A percentile compares a stretch with the other conserved stretches of the same genome.
These are phyloP conservation scores for Gallinago jamesoni DNA, from an alignment of 2,113 vertebrate genomes.

Conservation along the genomic window DNA sequence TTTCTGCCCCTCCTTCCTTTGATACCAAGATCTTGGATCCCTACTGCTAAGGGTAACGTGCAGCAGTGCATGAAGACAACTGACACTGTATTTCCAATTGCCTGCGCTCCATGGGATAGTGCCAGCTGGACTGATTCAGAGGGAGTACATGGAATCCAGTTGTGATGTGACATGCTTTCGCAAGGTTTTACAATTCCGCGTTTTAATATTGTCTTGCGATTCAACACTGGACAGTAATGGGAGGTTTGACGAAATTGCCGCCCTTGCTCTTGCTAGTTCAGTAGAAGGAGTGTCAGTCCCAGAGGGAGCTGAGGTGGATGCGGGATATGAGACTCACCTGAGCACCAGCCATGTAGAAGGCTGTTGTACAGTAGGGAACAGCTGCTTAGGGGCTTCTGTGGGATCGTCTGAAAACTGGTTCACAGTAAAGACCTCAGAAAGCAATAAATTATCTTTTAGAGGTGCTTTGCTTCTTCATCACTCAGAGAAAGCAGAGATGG, in stretches of 20 bases:
- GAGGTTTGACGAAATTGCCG: neutral
- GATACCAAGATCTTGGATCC: slow-evolving; percentile 29
- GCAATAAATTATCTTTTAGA: neutral
- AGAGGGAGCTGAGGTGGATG: neutral
- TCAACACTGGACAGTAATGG: neutral
- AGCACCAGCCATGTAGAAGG: rapidly evolving
- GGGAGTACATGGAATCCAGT: neutral
- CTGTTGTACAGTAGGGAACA: neutral
- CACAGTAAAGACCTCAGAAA: neutral
- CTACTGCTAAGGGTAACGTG: neutral
- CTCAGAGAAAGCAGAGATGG: neutral
- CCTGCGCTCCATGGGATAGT: neutral
- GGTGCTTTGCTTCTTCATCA: neutral
- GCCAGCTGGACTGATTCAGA: neutral
- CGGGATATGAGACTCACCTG: rapidly evolving
- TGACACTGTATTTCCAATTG: neutral
- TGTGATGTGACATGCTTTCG: neutral
- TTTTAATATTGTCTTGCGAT: neutral
- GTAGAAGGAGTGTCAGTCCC: neutral
- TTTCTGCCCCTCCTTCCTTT: slow-evolving; percentile 27
- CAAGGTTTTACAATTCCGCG: neutral
- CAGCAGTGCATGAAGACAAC: neutral
- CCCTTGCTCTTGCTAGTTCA: neutral
- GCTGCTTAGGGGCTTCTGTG: neutral
- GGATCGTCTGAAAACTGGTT: neutral